Evolutionary conservation across 2,113 vertebrate species (phyloP), one percentile per base, ranked within the genome.

Genomic region (Zosterops lateralis): DNA sequence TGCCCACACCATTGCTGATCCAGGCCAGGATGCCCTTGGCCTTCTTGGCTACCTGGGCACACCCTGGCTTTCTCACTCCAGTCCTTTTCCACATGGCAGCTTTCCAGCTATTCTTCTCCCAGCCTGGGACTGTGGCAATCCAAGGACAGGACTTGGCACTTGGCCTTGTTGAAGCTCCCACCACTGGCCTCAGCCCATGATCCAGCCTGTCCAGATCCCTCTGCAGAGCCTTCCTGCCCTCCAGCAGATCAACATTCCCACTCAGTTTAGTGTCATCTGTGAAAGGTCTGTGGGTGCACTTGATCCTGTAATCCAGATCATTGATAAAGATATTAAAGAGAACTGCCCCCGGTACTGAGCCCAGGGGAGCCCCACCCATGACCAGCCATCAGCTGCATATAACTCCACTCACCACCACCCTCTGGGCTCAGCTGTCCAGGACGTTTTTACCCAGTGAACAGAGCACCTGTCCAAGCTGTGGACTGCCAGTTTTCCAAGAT

Each of bases 151-250:
- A 60, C 8, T 2, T 1, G 2, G 47, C 14, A 26, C 19, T 73
- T 6, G 47, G 18, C 20, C 29, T 21, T 34, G 22, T 29, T 74
- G 20, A 47, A 54, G 24, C 24, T 67, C n/a, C n/a, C 56, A 28
- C 24, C 0, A 0, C 1, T 53, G 10, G 14, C 17, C n/a, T n/a
- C n/a, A n/a, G n/a, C n/a, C n/a, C n/a, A n/a, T 3, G 4, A 17
- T 38, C 24, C 21, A 22, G 3, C 24, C 29, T 82, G 14, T 19
- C 7, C 29, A 28, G 47, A 68, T 54, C 9, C 20, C 14, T 61
- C 17, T 22, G 47, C 40, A 61, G 54, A 75, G 29, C 19, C 24
- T 60, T 81, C 17, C 12, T 34, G 20, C 7, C 6, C 17, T 68
- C 3, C 32, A 53, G 25, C n/a, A 61, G 10, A 21, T 34, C 28